Evolutionary conservation across 2,113 vertebrate genomes (phyloP).

Genomic region (Aphelocoma coerulescens): DNA sequence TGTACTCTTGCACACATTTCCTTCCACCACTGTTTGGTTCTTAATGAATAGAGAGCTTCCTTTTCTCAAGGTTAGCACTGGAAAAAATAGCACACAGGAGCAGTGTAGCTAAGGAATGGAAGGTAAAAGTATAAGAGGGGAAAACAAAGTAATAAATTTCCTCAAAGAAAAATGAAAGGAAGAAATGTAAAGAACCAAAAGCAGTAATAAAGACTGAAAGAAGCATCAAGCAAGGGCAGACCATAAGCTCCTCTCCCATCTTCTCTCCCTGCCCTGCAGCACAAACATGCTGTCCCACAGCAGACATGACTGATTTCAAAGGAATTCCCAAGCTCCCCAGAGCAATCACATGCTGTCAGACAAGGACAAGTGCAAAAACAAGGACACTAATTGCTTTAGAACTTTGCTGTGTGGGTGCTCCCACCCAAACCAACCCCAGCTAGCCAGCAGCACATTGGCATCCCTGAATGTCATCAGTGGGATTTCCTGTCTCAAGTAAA

Average conservation of each 20-base stretch:
- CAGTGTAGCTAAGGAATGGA: not conserved
- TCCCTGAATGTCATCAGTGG: not conserved
- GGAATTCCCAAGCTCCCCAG: not conserved
- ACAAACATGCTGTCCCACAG: not conserved
- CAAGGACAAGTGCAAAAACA: not conserved
- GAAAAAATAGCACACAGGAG: not conserved
- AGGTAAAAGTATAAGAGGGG: not conserved
- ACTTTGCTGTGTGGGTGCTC: not conserved
- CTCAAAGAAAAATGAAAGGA: not conserved
- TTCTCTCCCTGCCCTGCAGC: not conserved
- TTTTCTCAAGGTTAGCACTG: not conserved
- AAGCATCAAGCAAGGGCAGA: not conserved
- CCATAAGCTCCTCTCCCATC: not conserved
- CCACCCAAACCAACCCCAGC: not conserved
- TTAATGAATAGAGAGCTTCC: not conserved
- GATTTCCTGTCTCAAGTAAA: not conserved
- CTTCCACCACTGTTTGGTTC: not conserved
- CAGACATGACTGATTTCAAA: conserved; percentile 7
- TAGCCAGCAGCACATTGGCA: not conserved
- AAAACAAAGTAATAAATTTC: not conserved
- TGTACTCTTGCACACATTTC: not conserved
- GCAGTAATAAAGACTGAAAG: not conserved
- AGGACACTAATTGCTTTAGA: not conserved
- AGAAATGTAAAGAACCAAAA: not conserved
- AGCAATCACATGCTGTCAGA: not conserved